Evolutionary conservation across 2,797 vertebrate species (phyloP).

Genomic region (Paratrypauchen microcephalus): DNA sequence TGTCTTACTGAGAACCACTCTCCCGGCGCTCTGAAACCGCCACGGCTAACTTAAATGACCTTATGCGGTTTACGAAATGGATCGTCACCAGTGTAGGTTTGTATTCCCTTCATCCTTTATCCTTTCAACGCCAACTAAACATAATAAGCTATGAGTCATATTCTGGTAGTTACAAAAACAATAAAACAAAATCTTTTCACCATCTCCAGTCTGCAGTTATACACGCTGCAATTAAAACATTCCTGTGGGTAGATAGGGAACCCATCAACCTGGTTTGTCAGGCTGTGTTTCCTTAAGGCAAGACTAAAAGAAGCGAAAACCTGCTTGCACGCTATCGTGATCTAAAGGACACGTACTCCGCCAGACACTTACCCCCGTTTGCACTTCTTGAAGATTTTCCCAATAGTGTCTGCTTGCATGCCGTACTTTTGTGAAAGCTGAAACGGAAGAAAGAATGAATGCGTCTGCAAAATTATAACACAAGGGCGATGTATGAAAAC

Average conservation of each 20-base stretch:
- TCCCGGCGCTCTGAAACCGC: no score
- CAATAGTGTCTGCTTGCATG: slow-evolving; percentile 90
- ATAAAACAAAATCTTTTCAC: slow-evolving; percentile 56
- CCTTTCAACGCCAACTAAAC: slow-evolving; percentile 33
- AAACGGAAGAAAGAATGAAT: slow-evolving; percentile 54
- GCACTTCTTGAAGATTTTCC: slow-evolving; percentile 98
- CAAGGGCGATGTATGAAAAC: not conserved
- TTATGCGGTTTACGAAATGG: not conserved
- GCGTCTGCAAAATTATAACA: slow-evolving; percentile 4
- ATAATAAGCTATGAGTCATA: not conserved
- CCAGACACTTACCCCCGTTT: slow-evolving; percentile 90
- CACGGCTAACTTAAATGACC: not conserved
- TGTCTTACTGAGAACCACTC: not conserved
- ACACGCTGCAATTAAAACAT: slow-evolving; percentile 69
- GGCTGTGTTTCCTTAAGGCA: slow-evolving; percentile 48
- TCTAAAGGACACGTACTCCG: slow-evolving; percentile 10
- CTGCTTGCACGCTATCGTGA: slow-evolving; percentile 5
- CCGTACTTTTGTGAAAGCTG: slow-evolving; percentile 98
- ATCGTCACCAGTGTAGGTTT: not conserved
- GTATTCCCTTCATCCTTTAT: slow-evolving; percentile 15
- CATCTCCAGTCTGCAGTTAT: slow-evolving; percentile 41
- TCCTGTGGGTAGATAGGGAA: slow-evolving; percentile 57
- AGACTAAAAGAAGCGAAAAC: slow-evolving; percentile 43
- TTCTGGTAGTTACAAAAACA: slow-evolving; percentile 48
- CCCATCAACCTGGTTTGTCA: slow-evolving; percentile 56